Conservation (phyloP, 2,113 vertebrate species). For the Zeus faber region DNA sequence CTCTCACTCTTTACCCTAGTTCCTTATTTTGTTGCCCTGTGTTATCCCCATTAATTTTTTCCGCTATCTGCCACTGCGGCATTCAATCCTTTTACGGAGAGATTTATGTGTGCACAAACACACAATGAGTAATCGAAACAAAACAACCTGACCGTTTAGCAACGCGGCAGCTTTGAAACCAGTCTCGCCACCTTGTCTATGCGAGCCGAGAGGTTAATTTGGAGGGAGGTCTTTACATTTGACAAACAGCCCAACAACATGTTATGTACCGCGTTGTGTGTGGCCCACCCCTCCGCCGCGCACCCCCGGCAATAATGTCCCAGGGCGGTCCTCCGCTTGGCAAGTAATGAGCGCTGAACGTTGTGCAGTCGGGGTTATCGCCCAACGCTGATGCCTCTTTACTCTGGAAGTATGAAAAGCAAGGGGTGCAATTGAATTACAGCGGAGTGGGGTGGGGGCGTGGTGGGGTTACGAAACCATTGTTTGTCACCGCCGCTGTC, state of each 20-base stretch:
- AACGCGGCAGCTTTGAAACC: constrained; percentile 16
- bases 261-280: constrained; percentile 32
- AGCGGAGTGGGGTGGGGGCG: constrained; percentile 26
- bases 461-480: no score
- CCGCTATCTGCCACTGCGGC: no score
- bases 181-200: constrained; percentile 29
- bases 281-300: no score
- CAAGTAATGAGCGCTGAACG: constrained; percentile 27
- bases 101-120: constrained; percentile 34
- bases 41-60: no score
- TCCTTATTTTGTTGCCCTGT: no score
- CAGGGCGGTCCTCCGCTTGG: constrained; percentile 31
- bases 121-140: constrained; percentile 28
- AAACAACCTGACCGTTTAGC: constrained; percentile 29
- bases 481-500: constrained; percentile 35
- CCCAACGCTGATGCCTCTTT: constrained; percentile 24
- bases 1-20: not conserved
- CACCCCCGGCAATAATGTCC: constrained; percentile 36
- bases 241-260: constrained; percentile 36
- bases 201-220: constrained; percentile 51
- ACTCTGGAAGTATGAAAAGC: constrained; percentile 39
- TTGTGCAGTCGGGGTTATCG: constrained; percentile 29
- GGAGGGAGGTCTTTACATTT: constrained; percentile 15
- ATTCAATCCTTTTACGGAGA: no score
- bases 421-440: constrained; percentile 37